A percentile compares a stretch with the other conserved stretches of the same genome.
phyloP scores from a whole-genome alignment of 2,888 invertebrate species.

The Matsumyia berberina region DNA sequence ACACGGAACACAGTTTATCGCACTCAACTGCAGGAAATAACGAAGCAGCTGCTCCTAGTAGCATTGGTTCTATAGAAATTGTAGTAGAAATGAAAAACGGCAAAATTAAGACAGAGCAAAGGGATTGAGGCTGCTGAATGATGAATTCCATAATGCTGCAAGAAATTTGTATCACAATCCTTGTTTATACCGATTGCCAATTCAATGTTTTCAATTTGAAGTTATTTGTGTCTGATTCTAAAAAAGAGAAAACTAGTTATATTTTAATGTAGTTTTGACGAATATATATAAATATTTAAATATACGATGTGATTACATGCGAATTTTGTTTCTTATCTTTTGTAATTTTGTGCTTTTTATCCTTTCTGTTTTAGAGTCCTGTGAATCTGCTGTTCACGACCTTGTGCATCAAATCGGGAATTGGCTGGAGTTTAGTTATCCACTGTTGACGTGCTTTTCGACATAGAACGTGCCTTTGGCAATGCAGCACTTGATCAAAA shows the following conservation, averaged over 20 bases:
- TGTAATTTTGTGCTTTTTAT: too few species aligned
- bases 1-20: constrained; percentile 80
- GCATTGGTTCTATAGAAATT: constrained; percentile 7
- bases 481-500: too few species aligned
- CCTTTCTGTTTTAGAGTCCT: too few species aligned
- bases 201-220: background rate
- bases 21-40: constrained; percentile 76
- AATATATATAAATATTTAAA: constrained; percentile 35
- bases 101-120: background rate
- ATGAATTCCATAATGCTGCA: background rate
- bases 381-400: too few species aligned
- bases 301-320: constrained; percentile 14
- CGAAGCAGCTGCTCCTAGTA: background rate
- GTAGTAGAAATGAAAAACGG: constrained; percentile 12
- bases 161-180: background rate
- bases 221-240: background rate
- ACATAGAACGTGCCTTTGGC: too few species aligned
- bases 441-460: too few species aligned
- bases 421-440: too few species aligned
- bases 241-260: constrained; percentile 18
- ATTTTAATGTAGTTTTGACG: constrained; percentile 31
- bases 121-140: background rate
- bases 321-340: too few species aligned
- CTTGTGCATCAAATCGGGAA: too few species aligned
- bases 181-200: constrained; percentile 19